Evolutionary conservation across 2,113 vertebrate genomes (phyloP).

Genomic region (Fregata magnificens): DNA sequence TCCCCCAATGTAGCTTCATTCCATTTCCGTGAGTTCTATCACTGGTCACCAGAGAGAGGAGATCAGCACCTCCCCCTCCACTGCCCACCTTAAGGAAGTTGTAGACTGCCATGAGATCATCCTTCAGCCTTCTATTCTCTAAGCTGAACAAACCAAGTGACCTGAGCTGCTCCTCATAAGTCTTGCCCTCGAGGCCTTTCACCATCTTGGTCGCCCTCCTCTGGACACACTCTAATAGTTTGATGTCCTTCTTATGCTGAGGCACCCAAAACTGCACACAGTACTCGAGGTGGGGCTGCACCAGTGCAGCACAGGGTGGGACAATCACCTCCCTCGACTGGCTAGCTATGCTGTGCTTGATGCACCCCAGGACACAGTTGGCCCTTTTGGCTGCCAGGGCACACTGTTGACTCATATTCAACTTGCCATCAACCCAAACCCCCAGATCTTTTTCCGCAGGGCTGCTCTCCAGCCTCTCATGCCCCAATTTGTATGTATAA

Average conservation of each 20-base stretch:
- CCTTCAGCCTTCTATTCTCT: not conserved
- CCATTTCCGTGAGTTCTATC: rapidly evolving
- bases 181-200: not conserved
- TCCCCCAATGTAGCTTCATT: not conserved
- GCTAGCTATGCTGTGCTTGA: rapidly evolving
- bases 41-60: too few relatives aligned
- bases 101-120: too few relatives aligned
- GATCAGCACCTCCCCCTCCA: not conserved
- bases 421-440: not conserved
- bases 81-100: rapidly evolving
- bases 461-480: not conserved
- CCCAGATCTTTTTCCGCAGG: not conserved
- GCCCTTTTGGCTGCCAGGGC: too few relatives aligned
- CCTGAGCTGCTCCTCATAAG: not conserved
- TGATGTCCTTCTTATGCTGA: not conserved
- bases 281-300: rapidly evolving
- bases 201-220: not conserved
- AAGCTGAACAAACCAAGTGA: not conserved
- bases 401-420: not conserved
- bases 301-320: rapidly evolving
- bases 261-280: not conserved
- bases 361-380: not conserved
- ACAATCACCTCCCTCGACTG: rapidly evolving
- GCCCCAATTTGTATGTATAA: not conserved
- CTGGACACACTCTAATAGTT: not conserved